Base-by-base conservation (phyloP, 2,113 vertebrate genomes). In the Lepus timidus region DNA sequence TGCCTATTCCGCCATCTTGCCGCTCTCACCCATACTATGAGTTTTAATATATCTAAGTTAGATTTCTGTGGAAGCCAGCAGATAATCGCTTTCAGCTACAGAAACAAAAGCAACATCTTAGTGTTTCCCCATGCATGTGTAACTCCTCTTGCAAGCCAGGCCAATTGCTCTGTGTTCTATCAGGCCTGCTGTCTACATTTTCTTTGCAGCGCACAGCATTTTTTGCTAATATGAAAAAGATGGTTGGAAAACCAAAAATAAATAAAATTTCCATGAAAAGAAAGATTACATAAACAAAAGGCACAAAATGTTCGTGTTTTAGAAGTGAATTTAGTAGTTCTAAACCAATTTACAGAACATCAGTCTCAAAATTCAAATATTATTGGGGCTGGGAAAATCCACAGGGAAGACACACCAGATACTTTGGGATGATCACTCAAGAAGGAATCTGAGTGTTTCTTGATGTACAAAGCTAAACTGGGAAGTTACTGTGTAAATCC, bases 271-370 rank as follows among this genome's bases (percentile, higher is more conserved):
- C 25, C 68, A 23, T 49, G 39, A 58, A 74, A 94, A 75, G 11
- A 44, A 90, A 95, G 17, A 67, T 12, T 76, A 33, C 10, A 89
- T 65, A 70, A 95, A 84, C 39, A 78, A 94, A 93, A 85, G 5
- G 5, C 11, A 44, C 90, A 61, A 49, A 44, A 90, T 17, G 0
- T 36, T 62, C 23, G 12, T 70, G 10, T 14, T 84, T 94, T 70
- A 61, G 92, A 92, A 73, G n/a, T 61, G 29, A 92, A 84, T 39
- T 51, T 78, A 36, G 76, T 86, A 49, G 7, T 71, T 74, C 67
- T 65, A 58, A 67, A 44, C 51, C 10, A 86, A 75, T 29, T 84
- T 91, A 36, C 82, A 9, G 22, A 78, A 79, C 58, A 51, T 19
- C 22, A 94, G 20, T 13, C 52, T 83, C 22, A 58, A 51, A n/a